A percentile compares a stretch with the other conserved stretches of the same genome.
Conservation (phyloP, 2,113 vertebrate species). For the Anguilla rostrata region DNA sequence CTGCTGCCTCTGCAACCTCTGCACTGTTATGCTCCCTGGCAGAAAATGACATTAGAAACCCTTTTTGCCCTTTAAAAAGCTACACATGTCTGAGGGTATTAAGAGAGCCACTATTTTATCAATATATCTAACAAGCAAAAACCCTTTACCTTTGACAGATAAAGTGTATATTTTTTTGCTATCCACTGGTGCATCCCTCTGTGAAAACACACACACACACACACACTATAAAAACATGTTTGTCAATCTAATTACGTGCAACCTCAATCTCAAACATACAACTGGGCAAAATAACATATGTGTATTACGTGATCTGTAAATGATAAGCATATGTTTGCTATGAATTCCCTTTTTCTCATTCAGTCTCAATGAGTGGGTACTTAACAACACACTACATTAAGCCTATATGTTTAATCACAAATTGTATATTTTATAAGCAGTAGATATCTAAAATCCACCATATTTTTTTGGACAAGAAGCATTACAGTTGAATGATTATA, state of each 20-base stretch:
- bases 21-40: background rate
- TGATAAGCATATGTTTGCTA: background rate
- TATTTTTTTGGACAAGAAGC: constrained; percentile 8
- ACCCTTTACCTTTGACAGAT: background rate
- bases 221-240: background rate
- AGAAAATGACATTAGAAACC: constrained; percentile 18
- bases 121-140: constrained; percentile 15
- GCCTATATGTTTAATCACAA: background rate
- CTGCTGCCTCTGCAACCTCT: background rate
- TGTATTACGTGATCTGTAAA: background rate
- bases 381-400: background rate
- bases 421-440: background rate
- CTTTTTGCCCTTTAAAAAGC: constrained; percentile 21
- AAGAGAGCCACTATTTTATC: constrained; percentile 6
- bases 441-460: background rate
- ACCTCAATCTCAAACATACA: too few relatives aligned
- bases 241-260: too few relatives aligned
- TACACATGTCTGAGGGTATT: constrained; percentile 22
- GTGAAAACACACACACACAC: background rate
- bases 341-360: background rate
- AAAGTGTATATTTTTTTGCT: background rate
- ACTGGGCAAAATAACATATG: background rate
- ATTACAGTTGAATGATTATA: constrained; percentile 24
- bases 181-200: background rate
- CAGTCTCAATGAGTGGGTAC: background rate